Base-by-base conservation (phyloP, 2,888 invertebrate genomes). In the Cerastis rubricosa region DNA sequence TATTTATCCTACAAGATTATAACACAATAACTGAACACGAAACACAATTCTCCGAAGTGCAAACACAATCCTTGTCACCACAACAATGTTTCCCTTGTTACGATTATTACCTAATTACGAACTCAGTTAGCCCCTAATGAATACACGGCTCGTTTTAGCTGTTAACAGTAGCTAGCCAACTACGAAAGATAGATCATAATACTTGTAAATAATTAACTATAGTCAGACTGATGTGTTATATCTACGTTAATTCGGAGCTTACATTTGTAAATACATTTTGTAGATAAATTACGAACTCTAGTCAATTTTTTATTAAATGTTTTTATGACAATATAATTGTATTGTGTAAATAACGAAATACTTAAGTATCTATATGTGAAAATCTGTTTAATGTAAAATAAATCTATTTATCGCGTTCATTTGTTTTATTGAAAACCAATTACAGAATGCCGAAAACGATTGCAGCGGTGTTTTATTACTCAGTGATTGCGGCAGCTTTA, bases 271-370 rank as follows among this genome's bases (percentile, higher is more conserved):
- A 96, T 95, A 95, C 85, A 91, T 94, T 93, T 92, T 95, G 94
- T 96, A 95, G 95, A 93, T 95, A 96, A 90, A 91, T 89, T 93
- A 92, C 92, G 92, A 94, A 92, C 89, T 93, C 93, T 96, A 96
- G 96, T 96, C 96, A 96, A 96, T 96, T 96, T 96, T 96, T 94
- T 94, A 95, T 94, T 95, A 88, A 94, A 94, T 94, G 94, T 96
- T 88, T 95, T 95, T 94, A 95, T 93, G 95, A 96, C 96, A 96
- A 96, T 96, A 95, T 95, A 90, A 96, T 95, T 95, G 95, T 95
- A 96, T 89, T 90, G 70, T 95, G 94, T 96, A 95, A 91, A 95
- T 94, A 93, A 91, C 90, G 89, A 90, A 91, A 83, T 88, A 90
- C 75, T 72, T 78, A 89, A 85, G 86, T 91, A 92, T 93, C 89